Conservation (phyloP, 2,797 vertebrate species). For the Phrynocephalus forsythii region DNA sequence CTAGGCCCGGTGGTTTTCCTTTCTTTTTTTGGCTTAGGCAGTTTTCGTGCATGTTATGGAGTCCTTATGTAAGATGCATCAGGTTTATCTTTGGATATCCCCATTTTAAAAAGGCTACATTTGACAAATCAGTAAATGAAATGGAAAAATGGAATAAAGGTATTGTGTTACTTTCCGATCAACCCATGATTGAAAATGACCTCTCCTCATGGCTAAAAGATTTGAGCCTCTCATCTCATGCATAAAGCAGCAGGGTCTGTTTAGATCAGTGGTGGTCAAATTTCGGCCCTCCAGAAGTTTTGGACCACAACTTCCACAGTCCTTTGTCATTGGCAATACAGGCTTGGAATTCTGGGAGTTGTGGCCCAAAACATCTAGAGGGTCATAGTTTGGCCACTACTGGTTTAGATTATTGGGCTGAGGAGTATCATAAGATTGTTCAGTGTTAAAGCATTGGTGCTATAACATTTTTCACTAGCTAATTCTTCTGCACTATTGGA, state of each 20-base stretch:
- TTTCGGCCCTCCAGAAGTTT: too few relatives aligned
- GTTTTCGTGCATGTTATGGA: constrained; percentile 47
- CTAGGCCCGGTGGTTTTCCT: constrained; percentile 41
- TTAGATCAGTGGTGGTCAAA: background rate
- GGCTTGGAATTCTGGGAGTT: too few relatives aligned
- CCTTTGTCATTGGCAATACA: too few relatives aligned
- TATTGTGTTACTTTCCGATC: background rate
- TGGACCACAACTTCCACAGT: too few relatives aligned
- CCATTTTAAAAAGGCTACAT: constrained; percentile 23
- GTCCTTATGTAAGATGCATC: constrained; percentile 49
- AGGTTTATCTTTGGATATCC: constrained; percentile 13
- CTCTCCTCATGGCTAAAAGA: background rate
- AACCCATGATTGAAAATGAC: background rate
- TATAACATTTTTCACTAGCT: background rate
- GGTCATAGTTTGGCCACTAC: too few relatives aligned
- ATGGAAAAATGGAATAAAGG: background rate
- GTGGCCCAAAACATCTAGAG: too few relatives aligned
- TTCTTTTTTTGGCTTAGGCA: constrained; percentile 50
- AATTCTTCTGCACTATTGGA: background rate
- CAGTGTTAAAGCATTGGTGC: background rate
- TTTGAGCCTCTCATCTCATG: background rate
- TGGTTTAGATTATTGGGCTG: background rate
- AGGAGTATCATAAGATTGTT: background rate
- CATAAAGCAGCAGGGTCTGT: background rate
- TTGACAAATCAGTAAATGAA: constrained; percentile 6